Base-by-base conservation (phyloP, 2,113 vertebrate species). In the Nyctibius bracteatus region DNA sequence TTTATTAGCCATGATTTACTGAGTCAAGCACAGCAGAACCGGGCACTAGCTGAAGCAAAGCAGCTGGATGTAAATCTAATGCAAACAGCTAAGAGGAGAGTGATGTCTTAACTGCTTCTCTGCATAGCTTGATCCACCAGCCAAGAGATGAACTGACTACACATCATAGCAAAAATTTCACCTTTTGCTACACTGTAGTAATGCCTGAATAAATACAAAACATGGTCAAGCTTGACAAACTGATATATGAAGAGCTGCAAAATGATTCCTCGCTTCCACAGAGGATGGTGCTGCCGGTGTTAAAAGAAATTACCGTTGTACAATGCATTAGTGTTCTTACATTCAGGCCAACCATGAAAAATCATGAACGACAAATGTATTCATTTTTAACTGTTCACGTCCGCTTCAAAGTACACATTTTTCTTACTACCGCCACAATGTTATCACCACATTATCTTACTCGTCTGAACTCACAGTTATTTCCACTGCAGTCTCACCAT, bases 1-100 rank as follows among this genome's bases (percentile, higher is more conserved):
- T 96, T 96, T 97, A 97, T 97, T 97, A 95, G 92, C 81, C 62
- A 28, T 93, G 95, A 97, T 97, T 97, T 97, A 97, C 91, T 81
- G 97, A 92, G 66, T 61, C 0, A 9, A 95, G 88, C 68, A 62
- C 72, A 90, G 82, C 89, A 95, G 75, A 90, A 79, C 72, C 13
- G n/a, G 58, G 95, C 91, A 94, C 52, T 31, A 72, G 95, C 81
- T 94, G 92, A 91, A 92, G 62, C 67, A 92, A 95, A 96, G 95
- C 94, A 96, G 90, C 91, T 95, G 95, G 90, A 86, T 90, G 41
- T 86, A 86, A 93, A 95, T 92, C 71, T 68, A 96, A 95, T 46
- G 84, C 91, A 80, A 97, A 94, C 47, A 81, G 83, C 86, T 75
- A 88, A 58, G 66, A 78, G 63, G 65, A 88, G 81, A 89, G 90